Percentiles rank a stretch among this genome's conserved stretches.
These are phyloP conservation scores for Petrolisthes cinctipes DNA, from an alignment of 2,888 invertebrate species.

Conservation along the genomic window DNA sequence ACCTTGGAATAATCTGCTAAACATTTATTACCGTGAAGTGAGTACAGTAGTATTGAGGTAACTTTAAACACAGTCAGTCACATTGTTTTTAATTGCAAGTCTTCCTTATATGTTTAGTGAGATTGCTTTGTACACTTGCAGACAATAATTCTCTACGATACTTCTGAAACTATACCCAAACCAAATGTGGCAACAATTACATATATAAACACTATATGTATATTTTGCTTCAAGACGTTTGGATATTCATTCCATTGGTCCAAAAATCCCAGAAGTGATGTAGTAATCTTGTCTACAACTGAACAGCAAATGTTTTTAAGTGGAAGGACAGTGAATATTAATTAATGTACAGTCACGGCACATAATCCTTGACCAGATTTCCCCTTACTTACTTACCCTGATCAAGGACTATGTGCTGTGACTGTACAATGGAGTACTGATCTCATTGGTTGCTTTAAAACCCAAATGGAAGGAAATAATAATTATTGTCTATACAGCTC, in stretches of 20 bases:
- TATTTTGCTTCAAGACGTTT: background rate
- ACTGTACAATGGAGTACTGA: background rate
- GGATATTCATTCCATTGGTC: no score
- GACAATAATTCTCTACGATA: background rate
- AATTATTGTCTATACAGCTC: background rate
- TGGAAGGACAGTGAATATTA: conserved; percentile 19
- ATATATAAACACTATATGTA: background rate
- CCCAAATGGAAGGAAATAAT: background rate
- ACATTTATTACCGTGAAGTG: background rate
- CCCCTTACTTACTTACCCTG: no score
- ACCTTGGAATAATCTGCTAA: background rate
- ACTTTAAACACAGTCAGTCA: conserved; percentile 16
- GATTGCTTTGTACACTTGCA: conserved; percentile 26
- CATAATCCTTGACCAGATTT: no score
- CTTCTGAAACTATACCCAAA: no score
- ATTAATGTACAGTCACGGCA: background rate
- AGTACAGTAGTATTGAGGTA: conserved; percentile 2
- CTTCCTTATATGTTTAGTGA: conserved; percentile 38
- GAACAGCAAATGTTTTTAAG: background rate
- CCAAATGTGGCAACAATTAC: no score
- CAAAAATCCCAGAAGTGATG: no score
- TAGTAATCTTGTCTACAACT: no score
- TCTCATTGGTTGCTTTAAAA: background rate
- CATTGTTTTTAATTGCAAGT: conserved; percentile 36
- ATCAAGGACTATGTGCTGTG: no score